Evolutionary conservation across 2,797 vertebrate species (phyloP).

Genomic region (Nyctalus aviator): DNA sequence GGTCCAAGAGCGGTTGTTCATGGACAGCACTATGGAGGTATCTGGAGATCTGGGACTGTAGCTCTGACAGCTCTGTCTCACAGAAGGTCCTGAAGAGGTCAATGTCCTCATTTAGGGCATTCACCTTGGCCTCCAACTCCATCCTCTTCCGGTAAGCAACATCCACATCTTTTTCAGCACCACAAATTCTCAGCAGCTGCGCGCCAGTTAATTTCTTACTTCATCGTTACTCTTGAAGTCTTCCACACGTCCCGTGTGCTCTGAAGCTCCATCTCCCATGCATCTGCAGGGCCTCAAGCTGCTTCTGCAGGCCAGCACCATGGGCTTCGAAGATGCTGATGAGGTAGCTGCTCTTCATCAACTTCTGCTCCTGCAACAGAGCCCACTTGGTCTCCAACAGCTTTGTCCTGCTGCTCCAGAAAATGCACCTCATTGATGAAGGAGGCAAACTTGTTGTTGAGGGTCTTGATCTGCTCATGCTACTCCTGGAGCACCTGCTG

Average conservation of each 20-base stretch:
- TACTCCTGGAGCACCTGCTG: slow-evolving; percentile 90
- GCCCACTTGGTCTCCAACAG: slow-evolving; percentile 97
- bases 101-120: slow-evolving; percentile 95
- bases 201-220: slow-evolving; percentile 96
- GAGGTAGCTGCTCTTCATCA: slow-evolving; percentile 87
- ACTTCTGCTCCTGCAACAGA: slow-evolving; percentile 91
- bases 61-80: slow-evolving; percentile 86
- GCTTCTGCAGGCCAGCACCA: slow-evolving; percentile 92
- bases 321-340: slow-evolving; percentile 94
- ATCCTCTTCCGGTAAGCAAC: slow-evolving; percentile 95
- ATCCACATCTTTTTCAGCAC: slow-evolving; percentile 98
- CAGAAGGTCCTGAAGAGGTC: slow-evolving; percentile 94
- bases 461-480: slow-evolving; percentile 94
- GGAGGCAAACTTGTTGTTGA: slow-evolving; percentile 94
- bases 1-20: too few relatives aligned
- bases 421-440: slow-evolving; percentile 96
- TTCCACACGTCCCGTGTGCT: slow-evolving; percentile 93
- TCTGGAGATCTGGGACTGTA: too few relatives aligned
- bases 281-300: slow-evolving; percentile 91
- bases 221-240: slow-evolving; percentile 93
- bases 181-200: slow-evolving; percentile 94
- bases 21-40: too few relatives aligned
- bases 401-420: slow-evolving; percentile 98
- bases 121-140: slow-evolving; percentile 94
- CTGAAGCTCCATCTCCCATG: slow-evolving; percentile 94